phyloP scores from a whole-genome alignment of 1,140 invertebrate species.

The Dendrolimus kikuchii region DNA sequence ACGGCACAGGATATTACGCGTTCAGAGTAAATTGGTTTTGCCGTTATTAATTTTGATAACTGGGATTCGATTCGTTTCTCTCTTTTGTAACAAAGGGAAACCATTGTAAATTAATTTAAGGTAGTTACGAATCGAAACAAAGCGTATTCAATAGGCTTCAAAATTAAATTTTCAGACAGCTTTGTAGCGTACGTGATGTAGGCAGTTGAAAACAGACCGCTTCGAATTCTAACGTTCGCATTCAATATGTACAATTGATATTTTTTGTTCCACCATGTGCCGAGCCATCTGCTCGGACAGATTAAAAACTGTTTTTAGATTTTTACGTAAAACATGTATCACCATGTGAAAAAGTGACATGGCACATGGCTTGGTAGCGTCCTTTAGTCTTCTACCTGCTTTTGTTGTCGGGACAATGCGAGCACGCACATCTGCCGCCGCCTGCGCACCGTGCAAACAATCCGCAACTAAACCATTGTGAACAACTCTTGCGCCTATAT shows the following conservation, averaged over 20 bases:
- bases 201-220: too few species aligned
- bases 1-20: slow-evolving; percentile 61
- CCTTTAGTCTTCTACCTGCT: slow-evolving; percentile 52
- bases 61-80: slow-evolving; percentile 69
- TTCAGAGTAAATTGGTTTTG: slow-evolving; percentile 64
- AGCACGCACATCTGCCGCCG: slow-evolving; percentile 57
- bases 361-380: slow-evolving; percentile 56
- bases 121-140: slow-evolving; percentile 41
- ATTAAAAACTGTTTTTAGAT: slow-evolving; percentile 54
- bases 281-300: slow-evolving; percentile 60
- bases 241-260: slow-evolving; percentile 1
- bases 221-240: not conserved
- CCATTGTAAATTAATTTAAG: slow-evolving; percentile 63
- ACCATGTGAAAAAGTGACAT: slow-evolving; percentile 61
- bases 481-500: slow-evolving; percentile 25
- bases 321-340: slow-evolving; percentile 61
- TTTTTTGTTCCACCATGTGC: slow-evolving; percentile 59
- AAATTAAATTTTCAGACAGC: slow-evolving; percentile 35
- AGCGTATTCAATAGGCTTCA: slow-evolving; percentile 25
- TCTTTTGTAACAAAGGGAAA: slow-evolving; percentile 70
- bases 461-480: slow-evolving; percentile 16
- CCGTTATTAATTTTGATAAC: slow-evolving; percentile 71
- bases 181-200: too few species aligned
- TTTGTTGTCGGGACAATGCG: slow-evolving; percentile 59
- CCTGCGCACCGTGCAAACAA: slow-evolving; percentile 29